phyloP scores from a whole-genome alignment of 2,888 invertebrate species.

The Hirtodrosophila alboralis region DNA sequence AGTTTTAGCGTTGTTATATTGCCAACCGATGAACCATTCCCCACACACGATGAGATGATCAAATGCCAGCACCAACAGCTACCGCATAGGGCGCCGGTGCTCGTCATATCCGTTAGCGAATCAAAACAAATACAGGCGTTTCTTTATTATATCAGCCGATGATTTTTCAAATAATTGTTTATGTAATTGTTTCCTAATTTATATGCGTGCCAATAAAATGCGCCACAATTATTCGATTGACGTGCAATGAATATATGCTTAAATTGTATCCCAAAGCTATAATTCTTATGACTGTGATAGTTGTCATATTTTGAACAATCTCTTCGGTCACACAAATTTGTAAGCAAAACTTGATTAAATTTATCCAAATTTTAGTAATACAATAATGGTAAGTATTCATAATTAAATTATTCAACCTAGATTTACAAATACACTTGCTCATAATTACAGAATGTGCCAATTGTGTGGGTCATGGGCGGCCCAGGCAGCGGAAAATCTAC shows the following conservation, averaged over 20 bases:
- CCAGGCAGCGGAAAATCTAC: conserved; percentile 97
- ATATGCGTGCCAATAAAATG: conserved; percentile 18
- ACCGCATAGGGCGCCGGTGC: conserved; percentile 65
- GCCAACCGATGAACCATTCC: conserved; percentile 67
- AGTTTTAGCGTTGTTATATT: conserved; percentile 77
- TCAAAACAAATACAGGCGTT: conserved; percentile 83
- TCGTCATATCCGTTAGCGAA: conserved; percentile 82
- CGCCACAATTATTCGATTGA: conserved; percentile 20
- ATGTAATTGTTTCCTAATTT: conserved; percentile 24
- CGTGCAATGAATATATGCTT: conserved; percentile 11
- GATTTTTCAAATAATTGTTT: conserved; percentile 35
- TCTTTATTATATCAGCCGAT: conserved; percentile 81
- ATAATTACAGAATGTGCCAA: conserved; percentile 85
- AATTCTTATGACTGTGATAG: conserved; percentile 2
- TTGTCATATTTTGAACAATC: conserved; percentile 6
- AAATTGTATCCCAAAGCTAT: neutral
- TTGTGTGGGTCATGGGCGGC: conserved; percentile 95
- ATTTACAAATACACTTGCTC: neutral
- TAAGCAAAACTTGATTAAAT: neutral
- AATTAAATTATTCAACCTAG: neutral
- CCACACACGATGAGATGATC: conserved; percentile 72
- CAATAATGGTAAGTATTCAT: conserved; percentile 16
- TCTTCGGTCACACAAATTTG: neutral
- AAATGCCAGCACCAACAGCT: conserved; percentile 65
- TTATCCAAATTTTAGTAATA: neutral